Base-by-base conservation (phyloP, 2,888 invertebrate species). In the Mesoligia furuncula region DNA sequence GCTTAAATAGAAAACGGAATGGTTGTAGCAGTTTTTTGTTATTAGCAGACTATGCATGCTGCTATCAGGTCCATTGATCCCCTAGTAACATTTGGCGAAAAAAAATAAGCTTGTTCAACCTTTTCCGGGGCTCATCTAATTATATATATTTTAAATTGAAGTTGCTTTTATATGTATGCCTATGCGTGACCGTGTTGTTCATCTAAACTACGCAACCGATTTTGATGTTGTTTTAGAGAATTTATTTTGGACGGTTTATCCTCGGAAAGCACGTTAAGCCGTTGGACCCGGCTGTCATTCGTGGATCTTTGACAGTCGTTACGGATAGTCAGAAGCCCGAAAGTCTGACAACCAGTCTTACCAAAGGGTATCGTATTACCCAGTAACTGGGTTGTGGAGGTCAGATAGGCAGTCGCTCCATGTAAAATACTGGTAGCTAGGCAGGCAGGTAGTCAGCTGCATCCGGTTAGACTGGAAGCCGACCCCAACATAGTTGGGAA, bases 1-100 rank as follows among this genome's bases (percentile, higher is more conserved):
- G 61, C 36, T 67, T 80, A 54, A 66, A 73, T 66, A 73, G 79
- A 72, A 79, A 71, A 66, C 42, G 42, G 15, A 59, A 61, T 73
- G 73, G 36, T 36, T 61, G 20, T n/a, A n/a, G 27, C 54, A 54
- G 6, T 20, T 45, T 67, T n/a, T 62, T 80, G 27, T 61, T 73
- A 59, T 62, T 45, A 67, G 7, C 31, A 36, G n/a, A 31, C 27
- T 59, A 13, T 7, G 57, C 27, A 7, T 57, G 11, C 45, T 45
- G 45, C 54, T 57, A 57, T 11, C 54, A 24, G 24, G 51, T 51
- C 8, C 20, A 51, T 51, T 51, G 54, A 54, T 54, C 4, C 6
- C 15, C 39, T 48, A 36, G 42, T 54, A 27, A 31, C 11, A 11
- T 15, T 45, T 71, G 20, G 6, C 6, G 6, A 48, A 0, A 48